phyloP scores from a whole-genome alignment of 2,797 vertebrate genomes.

The Petrocephalus sullivani region DNA sequence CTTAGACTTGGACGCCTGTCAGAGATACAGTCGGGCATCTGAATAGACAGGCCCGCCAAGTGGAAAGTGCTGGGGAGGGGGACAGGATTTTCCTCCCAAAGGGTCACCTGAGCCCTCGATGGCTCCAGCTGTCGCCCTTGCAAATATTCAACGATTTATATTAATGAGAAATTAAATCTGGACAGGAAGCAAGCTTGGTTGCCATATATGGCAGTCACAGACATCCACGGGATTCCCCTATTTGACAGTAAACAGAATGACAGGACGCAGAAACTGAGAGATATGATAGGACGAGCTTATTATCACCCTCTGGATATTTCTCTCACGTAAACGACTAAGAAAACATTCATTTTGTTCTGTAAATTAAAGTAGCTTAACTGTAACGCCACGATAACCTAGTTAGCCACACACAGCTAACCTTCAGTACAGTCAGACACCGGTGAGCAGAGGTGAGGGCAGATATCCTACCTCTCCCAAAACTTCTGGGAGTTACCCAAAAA shows the following conservation, averaged over 20 bases:
- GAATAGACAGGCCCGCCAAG: not conserved
- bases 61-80: not conserved
- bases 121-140: not conserved
- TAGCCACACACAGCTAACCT: not conserved
- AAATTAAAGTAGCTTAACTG: not conserved
- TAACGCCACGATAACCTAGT: not conserved
- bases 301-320: not conserved
- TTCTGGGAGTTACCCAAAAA: not conserved
- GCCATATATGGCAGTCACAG: not conserved
- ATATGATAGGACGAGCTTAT: not conserved
- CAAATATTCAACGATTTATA: not conserved
- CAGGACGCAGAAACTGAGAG: not conserved
- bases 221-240: not conserved
- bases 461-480: not conserved
- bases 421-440: not conserved
- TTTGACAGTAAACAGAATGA: not conserved
- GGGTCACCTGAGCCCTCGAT: not conserved
- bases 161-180: slow-evolving; percentile 2
- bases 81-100: not conserved
- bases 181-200: not conserved
- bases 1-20: not conserved
- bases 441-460: not conserved
- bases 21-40: not conserved
- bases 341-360: not conserved
- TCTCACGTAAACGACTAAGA: not conserved